phyloP scores from a whole-genome alignment of 2,888 invertebrate species.

The Meganola albula region DNA sequence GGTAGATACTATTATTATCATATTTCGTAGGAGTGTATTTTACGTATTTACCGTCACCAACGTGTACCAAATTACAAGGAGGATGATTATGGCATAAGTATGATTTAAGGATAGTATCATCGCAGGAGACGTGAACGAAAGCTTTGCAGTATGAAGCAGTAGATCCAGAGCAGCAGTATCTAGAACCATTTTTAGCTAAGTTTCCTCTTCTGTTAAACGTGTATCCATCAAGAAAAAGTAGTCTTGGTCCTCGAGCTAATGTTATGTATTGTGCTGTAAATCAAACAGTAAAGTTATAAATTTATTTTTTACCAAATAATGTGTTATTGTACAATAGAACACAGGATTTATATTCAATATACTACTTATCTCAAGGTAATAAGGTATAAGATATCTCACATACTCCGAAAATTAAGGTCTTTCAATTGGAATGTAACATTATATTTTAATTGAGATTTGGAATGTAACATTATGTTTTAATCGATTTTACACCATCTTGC shows the following conservation, averaged over 20 bases:
- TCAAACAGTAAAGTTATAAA: too few species aligned
- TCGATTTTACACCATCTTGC: too few species aligned
- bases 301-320: too few species aligned
- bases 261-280: slow-evolving; percentile 30
- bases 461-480: too few species aligned
- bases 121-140: slow-evolving; percentile 30
- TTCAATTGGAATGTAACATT: slow-evolving; percentile 11
- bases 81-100: slow-evolving; percentile 11
- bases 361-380: too few species aligned
- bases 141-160: slow-evolving; percentile 35
- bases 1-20: too few species aligned
- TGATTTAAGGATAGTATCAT: slow-evolving; percentile 23
- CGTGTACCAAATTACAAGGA: slow-evolving; percentile 10
- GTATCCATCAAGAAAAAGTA: slow-evolving; percentile 37
- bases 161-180: slow-evolving; percentile 42
- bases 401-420: too few species aligned
- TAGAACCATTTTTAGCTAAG: slow-evolving; percentile 32
- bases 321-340: too few species aligned
- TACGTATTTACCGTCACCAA: slow-evolving; percentile 17
- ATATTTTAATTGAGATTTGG: slow-evolving; percentile 20
- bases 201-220: slow-evolving; percentile 37
- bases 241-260: slow-evolving; percentile 24
- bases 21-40: too few species aligned
- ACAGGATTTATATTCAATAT: too few species aligned
- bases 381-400: too few species aligned